Evolutionary conservation across 2,797 vertebrate species (phyloP).

Genomic region (Tangara arthus): DNA sequence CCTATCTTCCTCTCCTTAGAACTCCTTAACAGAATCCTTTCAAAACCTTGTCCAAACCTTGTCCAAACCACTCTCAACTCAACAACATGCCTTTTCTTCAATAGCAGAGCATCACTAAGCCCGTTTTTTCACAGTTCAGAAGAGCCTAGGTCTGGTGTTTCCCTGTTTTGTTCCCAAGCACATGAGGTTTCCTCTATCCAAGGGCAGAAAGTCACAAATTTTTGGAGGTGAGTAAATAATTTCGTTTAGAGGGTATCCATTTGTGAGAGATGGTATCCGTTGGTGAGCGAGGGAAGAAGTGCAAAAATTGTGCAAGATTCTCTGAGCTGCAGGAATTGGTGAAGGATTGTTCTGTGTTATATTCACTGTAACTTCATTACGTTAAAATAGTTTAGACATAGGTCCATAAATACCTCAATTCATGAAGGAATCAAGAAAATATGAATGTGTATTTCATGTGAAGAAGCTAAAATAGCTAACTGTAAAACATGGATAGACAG

Average conservation of each 20-base stretch:
- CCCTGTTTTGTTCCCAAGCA: background rate
- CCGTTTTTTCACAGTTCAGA: background rate
- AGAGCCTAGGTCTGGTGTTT: background rate
- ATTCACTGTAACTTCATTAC: background rate
- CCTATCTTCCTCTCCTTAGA: background rate
- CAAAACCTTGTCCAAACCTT: background rate
- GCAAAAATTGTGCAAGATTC: background rate
- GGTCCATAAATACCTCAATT: background rate
- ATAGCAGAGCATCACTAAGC: background rate
- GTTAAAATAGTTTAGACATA: background rate
- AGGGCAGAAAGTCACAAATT: background rate
- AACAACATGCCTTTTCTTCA: background rate
- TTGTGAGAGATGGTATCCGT: background rate
- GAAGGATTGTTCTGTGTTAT: background rate
- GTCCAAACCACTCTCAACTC: background rate
- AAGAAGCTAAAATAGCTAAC: background rate
- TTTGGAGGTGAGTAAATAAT: background rate
- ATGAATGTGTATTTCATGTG: background rate
- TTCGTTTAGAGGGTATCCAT: background rate
- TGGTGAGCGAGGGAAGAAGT: background rate
- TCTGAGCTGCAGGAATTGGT: background rate
- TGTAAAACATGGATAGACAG: background rate
- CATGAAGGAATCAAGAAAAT: background rate
- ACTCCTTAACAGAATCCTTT: background rate
- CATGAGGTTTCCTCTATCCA: background rate